Evolutionary conservation across 1,140 invertebrate genomes (phyloP), one percentile per base, ranked within the genome.

Genomic region (Rhopalosiphum maidis): DNA sequence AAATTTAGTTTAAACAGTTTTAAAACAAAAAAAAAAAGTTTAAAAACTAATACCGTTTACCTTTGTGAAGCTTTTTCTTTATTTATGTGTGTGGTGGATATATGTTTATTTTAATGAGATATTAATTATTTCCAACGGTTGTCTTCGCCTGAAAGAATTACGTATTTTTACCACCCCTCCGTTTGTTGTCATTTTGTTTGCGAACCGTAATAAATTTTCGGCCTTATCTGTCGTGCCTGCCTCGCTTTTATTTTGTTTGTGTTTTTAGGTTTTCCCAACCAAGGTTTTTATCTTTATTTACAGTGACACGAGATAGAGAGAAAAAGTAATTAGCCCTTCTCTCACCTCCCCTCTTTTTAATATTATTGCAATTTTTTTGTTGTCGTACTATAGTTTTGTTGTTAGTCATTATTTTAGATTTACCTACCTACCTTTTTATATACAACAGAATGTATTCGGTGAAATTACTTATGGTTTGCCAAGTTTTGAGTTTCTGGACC

Each of bases 241-340:
- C 90, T 51, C 68, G n/a, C 43, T 82, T 51, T 77, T 48, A 51
- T 91, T 82, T 91, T 77, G 30, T 91, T 82, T 92, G 90, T 92
- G n/a, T 92, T 92, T 92, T 83, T 83, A 51, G 68, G 68, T 92
- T 92, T 92, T 82, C 22, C n/a, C n/a, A 23, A 37, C 90, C 77
- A 43, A 77, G 68, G 60, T 92, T 92, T 92, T 92, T 82, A 92
- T 92, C 90, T 77, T 83, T 92, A 92, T 92, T 92, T 92, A 82
- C 46, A 83, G 77, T 83, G 90, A 83, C 60, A 41, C 68, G 46
- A 92, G 90, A 92, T 92, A 51, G 43, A 35, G 68, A 83, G n/a
- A 92, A 83, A 92, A 92, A 48, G 68, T 92, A 92, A 92, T 92
- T 92, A 92, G 60, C 46, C 46, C 37, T 83, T 48, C 25, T 51